These are phyloP conservation scores for Panthera leo DNA, from an alignment of 2,113 vertebrate genomes.

Conservation along the genomic window DNA sequence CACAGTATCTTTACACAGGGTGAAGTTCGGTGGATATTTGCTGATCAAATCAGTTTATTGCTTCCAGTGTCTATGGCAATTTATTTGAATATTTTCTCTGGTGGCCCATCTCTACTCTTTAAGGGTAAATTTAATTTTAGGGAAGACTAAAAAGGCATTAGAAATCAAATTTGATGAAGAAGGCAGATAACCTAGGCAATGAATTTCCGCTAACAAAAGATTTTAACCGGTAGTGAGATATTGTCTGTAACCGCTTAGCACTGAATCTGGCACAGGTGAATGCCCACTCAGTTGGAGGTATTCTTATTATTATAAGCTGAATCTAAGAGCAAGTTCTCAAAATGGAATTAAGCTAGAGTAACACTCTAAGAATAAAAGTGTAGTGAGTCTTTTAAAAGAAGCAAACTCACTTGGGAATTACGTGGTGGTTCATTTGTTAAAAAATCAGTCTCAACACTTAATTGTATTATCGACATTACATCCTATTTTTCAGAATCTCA, in stretches of 20 bases:
- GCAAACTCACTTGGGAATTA: not conserved
- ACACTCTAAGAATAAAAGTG: not conserved
- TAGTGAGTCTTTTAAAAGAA: constrained; percentile 27
- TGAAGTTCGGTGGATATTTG: not conserved
- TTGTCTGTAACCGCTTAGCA: not conserved
- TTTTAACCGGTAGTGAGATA: not conserved
- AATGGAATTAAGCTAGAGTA: not conserved
- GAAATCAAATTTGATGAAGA: not conserved
- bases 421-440: not conserved
- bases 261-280: not conserved
- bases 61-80: not conserved
- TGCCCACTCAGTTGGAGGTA: not conserved
- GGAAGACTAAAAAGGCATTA: constrained; percentile 25
- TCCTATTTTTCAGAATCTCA: not conserved
- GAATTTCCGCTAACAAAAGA: not conserved
- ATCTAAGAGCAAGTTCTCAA: not conserved
- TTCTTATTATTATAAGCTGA: not conserved
- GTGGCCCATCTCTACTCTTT: not conserved
- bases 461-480: not conserved
- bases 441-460: not conserved
- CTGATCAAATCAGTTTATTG: not conserved
- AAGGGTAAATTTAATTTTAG: not conserved
- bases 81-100: not conserved
- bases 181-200: not conserved
- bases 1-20: not conserved